Conservation (phyloP, 2,888 invertebrate species). For the Tenodera sinensis region DNA sequence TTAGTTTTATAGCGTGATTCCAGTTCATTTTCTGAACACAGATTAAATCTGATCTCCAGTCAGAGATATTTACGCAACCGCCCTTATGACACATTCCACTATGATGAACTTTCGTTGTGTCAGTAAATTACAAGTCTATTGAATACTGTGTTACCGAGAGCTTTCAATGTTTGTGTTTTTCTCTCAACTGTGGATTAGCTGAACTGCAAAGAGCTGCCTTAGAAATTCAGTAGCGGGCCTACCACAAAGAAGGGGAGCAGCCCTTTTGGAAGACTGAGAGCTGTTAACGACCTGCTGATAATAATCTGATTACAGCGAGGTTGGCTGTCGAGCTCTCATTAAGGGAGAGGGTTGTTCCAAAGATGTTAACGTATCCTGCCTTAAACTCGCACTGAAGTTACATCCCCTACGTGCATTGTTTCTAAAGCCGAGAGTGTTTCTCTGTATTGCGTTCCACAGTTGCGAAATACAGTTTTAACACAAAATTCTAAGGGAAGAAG, state of each 20-base stretch:
- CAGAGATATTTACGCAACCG: too few species aligned
- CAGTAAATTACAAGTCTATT: neutral
- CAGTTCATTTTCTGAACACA: too few species aligned
- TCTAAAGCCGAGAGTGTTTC: neutral
- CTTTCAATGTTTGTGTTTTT: neutral
- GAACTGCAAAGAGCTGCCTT: neutral
- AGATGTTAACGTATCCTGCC: neutral
- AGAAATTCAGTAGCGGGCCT: neutral
- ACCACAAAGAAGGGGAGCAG: neutral
- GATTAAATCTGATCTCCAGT: too few species aligned
- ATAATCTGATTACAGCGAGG: slow-evolving; percentile 7
- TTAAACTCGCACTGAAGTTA: neutral
- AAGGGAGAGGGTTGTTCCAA: neutral
- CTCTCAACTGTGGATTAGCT: neutral
- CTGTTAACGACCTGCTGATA: slow-evolving; percentile 12
- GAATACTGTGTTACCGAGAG: neutral
- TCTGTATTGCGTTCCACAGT: neutral
- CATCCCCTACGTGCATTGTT: neutral
- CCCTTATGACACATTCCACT: too few species aligned
- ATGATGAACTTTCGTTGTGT: neutral
- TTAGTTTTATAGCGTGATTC: too few species aligned
- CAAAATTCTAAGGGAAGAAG: neutral
- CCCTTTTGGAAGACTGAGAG: neutral
- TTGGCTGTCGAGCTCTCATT: neutral
- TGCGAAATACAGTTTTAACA: neutral